Evolutionary conservation across 2,888 invertebrate species (phyloP), one percentile per base, ranked within the genome.

Genomic region (Malthinus seriepunctatus): DNA sequence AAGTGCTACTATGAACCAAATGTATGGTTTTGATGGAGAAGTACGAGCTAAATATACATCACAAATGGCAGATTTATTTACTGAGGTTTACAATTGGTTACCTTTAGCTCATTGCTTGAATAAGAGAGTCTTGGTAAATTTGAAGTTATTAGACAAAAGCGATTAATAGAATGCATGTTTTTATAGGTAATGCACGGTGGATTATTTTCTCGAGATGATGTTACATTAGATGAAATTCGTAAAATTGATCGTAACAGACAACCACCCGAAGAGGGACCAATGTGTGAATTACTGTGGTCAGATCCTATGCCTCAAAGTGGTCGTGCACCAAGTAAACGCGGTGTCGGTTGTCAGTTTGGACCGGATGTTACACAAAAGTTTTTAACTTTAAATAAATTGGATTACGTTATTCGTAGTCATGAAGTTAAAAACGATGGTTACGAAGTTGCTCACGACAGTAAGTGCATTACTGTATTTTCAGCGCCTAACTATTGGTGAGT

Each of bases 1-100:
- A 77, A 96, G 96, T 69, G 86, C 90, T 44, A 95, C 93, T 60
- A 99, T 99, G 98, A 99, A 99, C 81, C 93, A 96, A 80, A 97
- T 99, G 93, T 99, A 99, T 79, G 99, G 99, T 1, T 99, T 99
- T 82, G 93, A 96, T 64, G 99, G 98, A 1, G 99, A 99, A 81
- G 98, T 99, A 0, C 93, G 94, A 71, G 88, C 93, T 5, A 99
- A 99, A 80, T 99, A 97, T 79, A 90, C 92, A 1, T 83, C 88
- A 12, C 91, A 95, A 77, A 98, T 99, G 97, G 93, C 95, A 0
- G 94, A 97, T 65, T 84, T 98, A 46, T 99, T 99, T 82, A 97
- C 97, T 1, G 97, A 98, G 82, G 96, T 99, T 12, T 99, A 97
- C 82, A 98, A 98, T 80, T 95, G 93, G 90, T 81, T 99, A 65